A percentile compares a stretch with the other conserved stretches of the same genome.
Conservation (phyloP, 2,113 vertebrate species). For the Pluvialis apricaria region DNA sequence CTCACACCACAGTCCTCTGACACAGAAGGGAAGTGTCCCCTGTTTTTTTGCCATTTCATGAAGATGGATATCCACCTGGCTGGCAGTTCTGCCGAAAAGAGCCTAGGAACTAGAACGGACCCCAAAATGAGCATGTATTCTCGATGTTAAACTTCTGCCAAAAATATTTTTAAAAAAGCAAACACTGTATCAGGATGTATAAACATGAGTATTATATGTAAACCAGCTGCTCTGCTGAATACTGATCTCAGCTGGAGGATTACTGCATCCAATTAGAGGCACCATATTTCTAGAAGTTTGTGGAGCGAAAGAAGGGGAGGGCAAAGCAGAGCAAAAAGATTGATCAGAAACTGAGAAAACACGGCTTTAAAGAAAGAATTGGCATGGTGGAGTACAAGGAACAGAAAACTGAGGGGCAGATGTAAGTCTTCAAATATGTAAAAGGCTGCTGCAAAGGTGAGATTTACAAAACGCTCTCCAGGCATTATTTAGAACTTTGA, state of each 20-base stretch:
- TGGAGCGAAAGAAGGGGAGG: background rate
- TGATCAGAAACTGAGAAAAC: background rate
- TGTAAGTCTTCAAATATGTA: background rate
- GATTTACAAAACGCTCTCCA: background rate
- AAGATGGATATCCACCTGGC: background rate
- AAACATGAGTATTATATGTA: constrained; percentile 50
- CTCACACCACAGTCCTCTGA: background rate
- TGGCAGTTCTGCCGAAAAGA: background rate
- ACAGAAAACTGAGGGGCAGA: background rate
- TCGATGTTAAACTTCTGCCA: constrained; percentile 12
- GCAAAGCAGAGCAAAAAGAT: background rate
- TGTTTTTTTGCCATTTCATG: background rate
- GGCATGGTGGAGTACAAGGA: background rate
- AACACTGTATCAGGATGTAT: constrained; percentile 37
- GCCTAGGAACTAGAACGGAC: background rate
- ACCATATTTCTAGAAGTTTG: constrained; percentile 19
- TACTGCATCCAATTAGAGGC: constrained; percentile 46
- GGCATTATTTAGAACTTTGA: background rate
- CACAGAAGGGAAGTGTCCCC: background rate
- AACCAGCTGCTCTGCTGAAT: constrained; percentile 46
- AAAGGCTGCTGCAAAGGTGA: background rate
- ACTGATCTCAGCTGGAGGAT: constrained; percentile 9
- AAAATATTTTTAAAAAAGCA: constrained; percentile 40
- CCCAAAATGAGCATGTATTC: background rate
- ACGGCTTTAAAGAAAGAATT: background rate